Base-by-base conservation (phyloP, 2,888 invertebrate species). In the Ophioninae sp. region DNA sequence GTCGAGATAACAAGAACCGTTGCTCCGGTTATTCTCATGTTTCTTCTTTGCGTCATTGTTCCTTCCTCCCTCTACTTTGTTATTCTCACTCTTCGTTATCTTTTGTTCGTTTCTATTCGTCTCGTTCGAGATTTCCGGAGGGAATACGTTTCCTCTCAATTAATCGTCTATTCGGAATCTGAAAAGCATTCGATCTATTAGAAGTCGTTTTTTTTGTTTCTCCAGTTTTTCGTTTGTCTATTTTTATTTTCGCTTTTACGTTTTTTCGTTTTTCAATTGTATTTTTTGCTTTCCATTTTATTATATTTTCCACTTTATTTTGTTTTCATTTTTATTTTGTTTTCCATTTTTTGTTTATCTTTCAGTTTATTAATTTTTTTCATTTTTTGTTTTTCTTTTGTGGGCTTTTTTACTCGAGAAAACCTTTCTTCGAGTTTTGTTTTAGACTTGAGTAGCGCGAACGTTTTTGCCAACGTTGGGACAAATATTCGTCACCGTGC, bases 401-500 rank as follows among this genome's bases (percentile, higher is more conserved):
- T n/a, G 30, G 2, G 30, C 30, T 2, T 30, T 30, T 30, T 30
- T 30, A 1, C 1, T 30, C 30, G 30, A 30, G 30, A 30, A 30
- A 3, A n/a, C n/a, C n/a, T 30, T 30, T 30, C 30, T 30, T 30
- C 3, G 30, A 30, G 30, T 30, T 30, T 30, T 30, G 30, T 30
- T 30, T 30, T 30, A 30, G 30, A 30, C 30, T 30, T 30, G 30
- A 23, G n/a, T 10, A 68, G 50, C 59, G 17, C 17, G 30, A 41
- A 72, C 21, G 64, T 77, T 41, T 61, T 41, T 23, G 13, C 41
- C 67, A 67, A 23, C 65, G 68, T 59, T 61, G 30, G 44, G 37
- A 17, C 64, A 69, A 74, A 65, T 76, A 73, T 84, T 84, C 76
- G 81, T 81, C 75, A 81, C 76, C 72, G 61, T 50, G 61, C 64